phyloP scores from a whole-genome alignment of 2,888 invertebrate genomes.

The Noctua janthe region DNA sequence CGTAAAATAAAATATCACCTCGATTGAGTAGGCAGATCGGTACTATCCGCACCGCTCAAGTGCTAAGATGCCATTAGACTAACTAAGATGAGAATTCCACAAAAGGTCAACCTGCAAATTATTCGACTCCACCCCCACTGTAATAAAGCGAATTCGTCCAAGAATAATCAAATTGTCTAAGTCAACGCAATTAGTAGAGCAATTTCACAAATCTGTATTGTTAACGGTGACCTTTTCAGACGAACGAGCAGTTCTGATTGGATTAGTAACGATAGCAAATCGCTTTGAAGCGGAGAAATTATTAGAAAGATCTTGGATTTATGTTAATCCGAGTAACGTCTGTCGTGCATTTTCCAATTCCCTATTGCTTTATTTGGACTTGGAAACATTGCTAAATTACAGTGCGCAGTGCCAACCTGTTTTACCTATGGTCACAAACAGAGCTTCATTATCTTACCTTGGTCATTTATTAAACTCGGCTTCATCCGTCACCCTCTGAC shows the following conservation, averaged over 20 bases:
- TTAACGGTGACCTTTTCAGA: constrained; percentile 33
- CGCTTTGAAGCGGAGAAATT: constrained; percentile 5
- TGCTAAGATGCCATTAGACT: constrained; percentile 17
- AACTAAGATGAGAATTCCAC: constrained; percentile 13
- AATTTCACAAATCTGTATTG: constrained; percentile 37
- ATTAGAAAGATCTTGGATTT: background rate
- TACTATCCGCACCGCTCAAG: background rate
- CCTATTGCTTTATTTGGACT: background rate
- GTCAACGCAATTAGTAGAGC: constrained; percentile 50
- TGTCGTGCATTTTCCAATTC: background rate
- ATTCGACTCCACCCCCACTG: background rate
- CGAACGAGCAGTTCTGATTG: constrained; percentile 27
- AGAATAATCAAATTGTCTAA: constrained; percentile 51
- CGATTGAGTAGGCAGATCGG: background rate
- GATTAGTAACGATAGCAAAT: constrained; percentile 33
- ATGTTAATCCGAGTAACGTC: background rate
- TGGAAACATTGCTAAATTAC: background rate
- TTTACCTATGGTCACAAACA: background rate
- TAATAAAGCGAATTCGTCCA: constrained; percentile 19
- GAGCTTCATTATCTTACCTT: background rate
- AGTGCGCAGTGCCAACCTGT: background rate
- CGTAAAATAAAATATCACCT: background rate
- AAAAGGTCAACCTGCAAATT: constrained; percentile 37
- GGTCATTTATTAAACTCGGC: background rate
- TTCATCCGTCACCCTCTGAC: background rate